Evolutionary conservation across 2,888 invertebrate species (phyloP).

Genomic region (Latheticus oryzae): DNA sequence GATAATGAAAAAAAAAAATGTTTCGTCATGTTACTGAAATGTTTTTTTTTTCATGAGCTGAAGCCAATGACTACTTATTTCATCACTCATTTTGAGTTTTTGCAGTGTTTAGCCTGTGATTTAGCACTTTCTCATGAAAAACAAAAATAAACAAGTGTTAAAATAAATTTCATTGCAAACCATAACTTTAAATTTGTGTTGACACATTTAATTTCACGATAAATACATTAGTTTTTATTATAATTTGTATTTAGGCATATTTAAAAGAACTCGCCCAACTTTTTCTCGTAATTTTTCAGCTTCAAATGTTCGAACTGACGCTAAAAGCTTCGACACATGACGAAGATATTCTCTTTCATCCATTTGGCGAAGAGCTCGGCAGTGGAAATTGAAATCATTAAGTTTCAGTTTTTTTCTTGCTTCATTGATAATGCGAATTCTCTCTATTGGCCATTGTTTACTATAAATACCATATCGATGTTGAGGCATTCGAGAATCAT

Average conservation of each 20-base stretch:
- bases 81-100: slow-evolving; percentile 30
- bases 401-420: slow-evolving; percentile 21
- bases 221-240: slow-evolving; percentile 5
- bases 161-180: no score
- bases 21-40: slow-evolving; percentile 1
- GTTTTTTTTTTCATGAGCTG: slow-evolving; percentile 71
- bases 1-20: slow-evolving; percentile 5
- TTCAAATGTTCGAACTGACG: slow-evolving; percentile 26
- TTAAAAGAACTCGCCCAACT: slow-evolving; percentile 9
- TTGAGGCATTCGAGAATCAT: slow-evolving; percentile 63
- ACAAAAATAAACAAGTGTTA: no score
- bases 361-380: slow-evolving; percentile 11
- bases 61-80: slow-evolving; percentile 73
- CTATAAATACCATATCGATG: slow-evolving; percentile 68
- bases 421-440: slow-evolving; percentile 49
- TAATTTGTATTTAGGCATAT: slow-evolving; percentile 14
- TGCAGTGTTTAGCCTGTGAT: not conserved
- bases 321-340: slow-evolving; percentile 27
- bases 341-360: slow-evolving; percentile 27
- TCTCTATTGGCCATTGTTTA: slow-evolving; percentile 59
- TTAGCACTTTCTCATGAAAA: no score
- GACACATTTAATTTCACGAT: not conserved
- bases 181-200: no score
- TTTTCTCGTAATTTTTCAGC: slow-evolving; percentile 11
- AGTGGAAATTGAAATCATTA: slow-evolving; percentile 6